Evolutionary conservation across 2,113 vertebrate species (phyloP), one percentile per base, ranked within the genome.

Genomic region (Oncorhynchus keta): DNA sequence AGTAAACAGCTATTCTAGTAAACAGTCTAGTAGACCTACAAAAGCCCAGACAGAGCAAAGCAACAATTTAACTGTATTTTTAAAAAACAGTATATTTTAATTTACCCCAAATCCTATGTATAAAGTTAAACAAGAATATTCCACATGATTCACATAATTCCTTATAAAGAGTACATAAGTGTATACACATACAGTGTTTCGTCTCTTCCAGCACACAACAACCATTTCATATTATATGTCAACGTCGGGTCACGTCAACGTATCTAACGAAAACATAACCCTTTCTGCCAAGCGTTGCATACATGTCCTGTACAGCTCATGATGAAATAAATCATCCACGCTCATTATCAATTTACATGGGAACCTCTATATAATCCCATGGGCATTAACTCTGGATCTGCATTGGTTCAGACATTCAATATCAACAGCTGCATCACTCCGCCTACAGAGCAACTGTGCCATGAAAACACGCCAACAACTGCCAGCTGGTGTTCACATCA

Each of bases 291-390:
- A 26, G 16, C 67, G 32, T 32, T 28, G 51, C 82, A 62, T 48
- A 18, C 70, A 71, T 73, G 81, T 72, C 2, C 59, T 72, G 74
- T 49, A 18, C 26, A 89, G 76, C 85, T 68, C 71, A 55, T 88
- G 82, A 87, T 84, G 81, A 66, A 88, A 45, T 45, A 45, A 9
- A 88, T 90, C 90, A 92, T 91, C 90, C 86, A n/a, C 61, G 7
- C 68, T 78, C 84, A 88, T 89, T 90, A 85, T 87, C 87, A 84
- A 83, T 70, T 85, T 79, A 39, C 12, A 48, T 68, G 62, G 39
- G 64, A 49, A 57, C n/a, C n/a, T 67, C 57, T 79, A 72, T 67
- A 75, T 91, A 92, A 91, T 90, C 90, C 89, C 16, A 26, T 62
- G 79, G 84, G 86, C 89, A 88, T 90, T 90, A 88, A 89, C 87